Conservation (phyloP, 2,113 vertebrate genomes). For the Poeciliopsis retropinna region DNA sequence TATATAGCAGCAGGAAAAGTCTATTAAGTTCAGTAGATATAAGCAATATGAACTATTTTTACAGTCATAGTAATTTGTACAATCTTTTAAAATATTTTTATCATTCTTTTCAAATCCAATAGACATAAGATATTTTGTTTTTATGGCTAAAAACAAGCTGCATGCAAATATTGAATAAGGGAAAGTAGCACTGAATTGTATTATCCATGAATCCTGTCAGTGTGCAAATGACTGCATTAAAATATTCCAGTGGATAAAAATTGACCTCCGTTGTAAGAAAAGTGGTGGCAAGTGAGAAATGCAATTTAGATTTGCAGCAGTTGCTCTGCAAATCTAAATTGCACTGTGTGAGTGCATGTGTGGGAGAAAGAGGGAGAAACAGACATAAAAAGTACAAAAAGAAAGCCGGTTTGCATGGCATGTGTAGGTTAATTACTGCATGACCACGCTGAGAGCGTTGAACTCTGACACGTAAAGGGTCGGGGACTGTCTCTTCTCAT, state of each 20-base stretch:
- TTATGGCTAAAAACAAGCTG: neutral
- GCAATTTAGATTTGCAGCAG: constrained; percentile 32
- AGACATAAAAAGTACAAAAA: neutral
- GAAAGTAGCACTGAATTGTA: constrained; percentile 3
- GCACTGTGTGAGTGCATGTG: neutral
- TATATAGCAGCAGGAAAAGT: neutral
- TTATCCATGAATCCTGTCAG: constrained; percentile 4
- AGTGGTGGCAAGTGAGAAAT: constrained; percentile 20
- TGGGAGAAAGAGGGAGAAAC: neutral
- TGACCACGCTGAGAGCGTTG: constrained; percentile 56
- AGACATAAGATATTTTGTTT: neutral
- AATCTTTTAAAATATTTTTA: neutral
- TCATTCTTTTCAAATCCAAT: neutral
- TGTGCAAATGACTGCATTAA: constrained; percentile 41
- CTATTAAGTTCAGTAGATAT: neutral
- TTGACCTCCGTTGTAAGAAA: constrained; percentile 35
- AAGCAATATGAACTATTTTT: neutral
- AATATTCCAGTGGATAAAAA: constrained; percentile 40
- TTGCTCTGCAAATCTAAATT: constrained; percentile 12
- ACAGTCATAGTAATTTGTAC: neutral
- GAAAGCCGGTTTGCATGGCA: constrained; percentile 29
- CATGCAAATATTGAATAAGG: constrained; percentile 3
- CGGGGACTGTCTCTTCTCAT: constrained; percentile 38
- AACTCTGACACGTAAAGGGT: constrained; percentile 51
- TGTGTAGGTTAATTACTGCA: constrained; percentile 63